These are phyloP conservation scores for Drosophila lacicola DNA, from an alignment of 2,888 invertebrate species.

Conservation along the genomic window DNA sequence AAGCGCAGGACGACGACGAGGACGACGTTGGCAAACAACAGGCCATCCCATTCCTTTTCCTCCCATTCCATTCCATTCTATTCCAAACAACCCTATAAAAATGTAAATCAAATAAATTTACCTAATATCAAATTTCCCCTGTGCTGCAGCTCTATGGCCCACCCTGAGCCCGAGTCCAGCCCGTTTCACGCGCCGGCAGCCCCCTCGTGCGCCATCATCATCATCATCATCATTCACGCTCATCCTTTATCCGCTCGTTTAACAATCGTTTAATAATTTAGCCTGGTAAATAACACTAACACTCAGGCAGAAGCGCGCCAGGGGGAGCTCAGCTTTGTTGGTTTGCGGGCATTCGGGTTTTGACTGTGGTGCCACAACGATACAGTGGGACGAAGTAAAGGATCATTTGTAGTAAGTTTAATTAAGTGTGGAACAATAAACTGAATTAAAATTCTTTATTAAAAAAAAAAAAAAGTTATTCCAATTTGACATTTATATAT, in stretches of 20 bases:
- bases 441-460: neutral
- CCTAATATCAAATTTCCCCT: slow-evolving; percentile 82
- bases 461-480: too few relatives aligned
- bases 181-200: neutral
- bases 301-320: slow-evolving; percentile 53
- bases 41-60: slow-evolving; percentile 3
- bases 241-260: slow-evolving; percentile 81
- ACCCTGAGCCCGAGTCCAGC: slow-evolving; percentile 9
- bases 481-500: too few relatives aligned
- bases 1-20: slow-evolving; percentile 64
- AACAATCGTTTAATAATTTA: slow-evolving; percentile 83
- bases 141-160: slow-evolving; percentile 51
- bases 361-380: slow-evolving; percentile 12
- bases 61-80: slow-evolving; percentile 18
- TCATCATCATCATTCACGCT: slow-evolving; percentile 79
- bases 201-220: slow-evolving; percentile 60
- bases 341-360: slow-evolving; percentile 34
- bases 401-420: neutral
- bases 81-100: slow-evolving; percentile 73
- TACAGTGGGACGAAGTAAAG: slow-evolving; percentile 29
- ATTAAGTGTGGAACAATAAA: neutral
- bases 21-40: slow-evolving; percentile 71
- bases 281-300: slow-evolving; percentile 83
- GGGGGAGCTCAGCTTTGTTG: slow-evolving; percentile 35
- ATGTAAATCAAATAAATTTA: slow-evolving; percentile 83